Base-by-base conservation (phyloP, 2,888 invertebrate species). In the Argyresthia albistria region DNA sequence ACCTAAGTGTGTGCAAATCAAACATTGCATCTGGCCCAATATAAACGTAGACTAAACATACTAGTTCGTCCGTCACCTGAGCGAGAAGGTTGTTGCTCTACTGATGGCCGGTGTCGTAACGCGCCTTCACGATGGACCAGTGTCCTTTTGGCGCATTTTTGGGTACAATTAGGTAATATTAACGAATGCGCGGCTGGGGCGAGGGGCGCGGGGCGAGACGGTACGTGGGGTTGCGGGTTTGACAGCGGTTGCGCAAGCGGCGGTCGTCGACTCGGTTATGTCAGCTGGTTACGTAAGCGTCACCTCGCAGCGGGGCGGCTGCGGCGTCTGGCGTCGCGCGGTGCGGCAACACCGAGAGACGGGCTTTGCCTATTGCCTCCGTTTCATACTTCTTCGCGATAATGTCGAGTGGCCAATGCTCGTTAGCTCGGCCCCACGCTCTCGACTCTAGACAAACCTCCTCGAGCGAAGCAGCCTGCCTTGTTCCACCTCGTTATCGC, bases 191-290 rank as follows among this genome's bases (percentile, higher is more conserved):
- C 15, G 39, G 46, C 63, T 63, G 63, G 65, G 75, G 77, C 73
- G 72, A 64, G 59, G 62, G 62, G 63, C 63, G 63, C 64, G 66
- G 66, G 66, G 62, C 64, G 65, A 66, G 58, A 71, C 64, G 67
- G 73, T 73, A 76, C 72, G 79, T 77, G 77, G 86, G 86, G 84
- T 82, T 82, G 83, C 73, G 73, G 80, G 81, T 80, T 80, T 67
- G 76, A 73, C 67, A 63, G 63, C 67, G 70, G 73, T 87, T 87
- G 81, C 84, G 83, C 83, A 86, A 87, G 72, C 73, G 67, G 63
- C 84, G 86, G 87, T 86, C 86, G 82, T 81, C 84, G 86, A 86
- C 86, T 83, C 74, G 80, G 77, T 87, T 87, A 87, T 87, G 83
- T 87, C 87, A 86, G 82, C 69, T 66, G 69, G 70, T 87, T 87